Conservation (phyloP, 2,888 invertebrate species). For the Cheilosia pagana region DNA sequence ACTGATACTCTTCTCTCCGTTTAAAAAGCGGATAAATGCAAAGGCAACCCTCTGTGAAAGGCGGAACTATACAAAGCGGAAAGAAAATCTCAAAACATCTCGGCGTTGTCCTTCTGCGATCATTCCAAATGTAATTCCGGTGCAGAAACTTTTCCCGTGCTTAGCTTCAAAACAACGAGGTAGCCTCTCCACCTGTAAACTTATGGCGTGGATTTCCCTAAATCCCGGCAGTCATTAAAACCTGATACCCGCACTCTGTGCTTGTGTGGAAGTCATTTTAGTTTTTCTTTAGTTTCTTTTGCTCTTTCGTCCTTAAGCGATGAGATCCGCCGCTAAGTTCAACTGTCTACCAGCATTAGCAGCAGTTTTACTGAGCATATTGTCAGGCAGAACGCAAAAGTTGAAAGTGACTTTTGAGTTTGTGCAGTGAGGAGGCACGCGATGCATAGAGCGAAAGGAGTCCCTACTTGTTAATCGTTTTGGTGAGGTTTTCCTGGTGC, state of each 20-base stretch:
- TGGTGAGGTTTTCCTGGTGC: conserved; percentile 29
- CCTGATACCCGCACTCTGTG: conserved; percentile 29
- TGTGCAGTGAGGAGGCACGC: conserved; percentile 65
- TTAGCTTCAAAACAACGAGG: conserved; percentile 66
- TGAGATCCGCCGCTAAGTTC: conserved; percentile 58
- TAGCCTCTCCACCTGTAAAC: conserved; percentile 66
- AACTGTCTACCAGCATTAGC: conserved; percentile 70
- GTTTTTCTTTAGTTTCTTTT: conserved; percentile 22
- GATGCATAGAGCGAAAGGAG: conserved; percentile 32
- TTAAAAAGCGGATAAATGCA: conserved; percentile 15
- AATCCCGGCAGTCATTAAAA: conserved; percentile 74
- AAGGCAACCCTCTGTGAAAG: conserved; percentile 6
- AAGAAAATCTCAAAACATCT: conserved; percentile 34
- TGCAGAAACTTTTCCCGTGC: conserved; percentile 67
- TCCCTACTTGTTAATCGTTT: conserved; percentile 50
- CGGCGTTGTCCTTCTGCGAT: conserved; percentile 59
- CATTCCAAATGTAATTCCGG: conserved; percentile 72
- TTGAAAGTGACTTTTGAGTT: conserved; percentile 67
- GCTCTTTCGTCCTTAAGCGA: conserved; percentile 42
- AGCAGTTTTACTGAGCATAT: conserved; percentile 32
- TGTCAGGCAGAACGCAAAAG: conserved; percentile 46
- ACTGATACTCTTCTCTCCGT: conserved; percentile 53
- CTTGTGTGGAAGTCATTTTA: conserved; percentile 58
- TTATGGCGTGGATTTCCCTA: conserved; percentile 72
- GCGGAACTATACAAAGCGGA: conserved; percentile 2